Evolutionary conservation across 2,113 vertebrate genomes (phyloP).

Genomic region (Xenus cinereus): DNA sequence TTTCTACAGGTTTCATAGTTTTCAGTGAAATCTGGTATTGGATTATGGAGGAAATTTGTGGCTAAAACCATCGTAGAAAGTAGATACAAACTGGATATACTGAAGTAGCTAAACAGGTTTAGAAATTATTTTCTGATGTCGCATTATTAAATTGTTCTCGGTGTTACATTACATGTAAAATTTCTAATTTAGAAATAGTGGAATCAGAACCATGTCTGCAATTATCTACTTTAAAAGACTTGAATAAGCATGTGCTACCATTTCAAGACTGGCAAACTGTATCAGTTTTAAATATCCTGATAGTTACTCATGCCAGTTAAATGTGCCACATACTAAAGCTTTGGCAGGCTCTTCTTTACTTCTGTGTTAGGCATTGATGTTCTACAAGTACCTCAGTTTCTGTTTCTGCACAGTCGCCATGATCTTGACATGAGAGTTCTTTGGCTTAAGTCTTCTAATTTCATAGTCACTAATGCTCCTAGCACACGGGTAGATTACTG

Average conservation of each 20-base stretch:
- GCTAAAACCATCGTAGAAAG: neutral
- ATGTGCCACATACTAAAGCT: neutral
- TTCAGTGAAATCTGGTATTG: neutral
- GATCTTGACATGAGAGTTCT: neutral
- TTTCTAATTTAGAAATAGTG: neutral
- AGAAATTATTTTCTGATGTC: neutral
- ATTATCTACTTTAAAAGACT: neutral
- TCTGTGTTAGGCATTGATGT: neutral
- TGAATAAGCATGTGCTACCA: neutral
- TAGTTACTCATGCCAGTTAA: neutral
- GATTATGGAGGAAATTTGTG: neutral
- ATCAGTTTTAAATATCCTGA: neutral
- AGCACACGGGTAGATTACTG: neutral
- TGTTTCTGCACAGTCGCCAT: neutral
- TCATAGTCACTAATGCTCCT: neutral
- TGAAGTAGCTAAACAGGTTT: neutral
- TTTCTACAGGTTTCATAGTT: neutral
- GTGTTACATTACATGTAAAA: neutral
- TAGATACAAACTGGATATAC: neutral
- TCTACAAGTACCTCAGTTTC: neutral
- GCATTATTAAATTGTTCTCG: neutral
- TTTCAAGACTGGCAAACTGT: neutral
- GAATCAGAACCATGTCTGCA: neutral
- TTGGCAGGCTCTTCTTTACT: neutral
- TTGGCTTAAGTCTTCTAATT: neutral